Evolutionary conservation across 2,797 vertebrate genomes (phyloP).

Genomic region (Bovichtus diacanthus): DNA sequence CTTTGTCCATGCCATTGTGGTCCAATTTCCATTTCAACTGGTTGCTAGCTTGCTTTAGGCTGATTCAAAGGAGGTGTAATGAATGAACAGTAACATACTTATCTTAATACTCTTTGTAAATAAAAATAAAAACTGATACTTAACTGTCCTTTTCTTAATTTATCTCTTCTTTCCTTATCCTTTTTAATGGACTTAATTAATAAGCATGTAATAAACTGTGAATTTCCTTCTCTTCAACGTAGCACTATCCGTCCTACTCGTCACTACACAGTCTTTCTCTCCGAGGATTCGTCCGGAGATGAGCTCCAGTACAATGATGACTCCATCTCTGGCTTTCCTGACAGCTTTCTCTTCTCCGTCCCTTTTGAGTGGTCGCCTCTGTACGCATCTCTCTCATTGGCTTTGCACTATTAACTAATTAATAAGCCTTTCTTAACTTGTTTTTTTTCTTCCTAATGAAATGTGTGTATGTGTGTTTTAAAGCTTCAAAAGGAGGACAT

Average conservation of each 20-base stretch:
- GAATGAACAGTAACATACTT: neutral
- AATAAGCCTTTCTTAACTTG: slow-evolving; percentile 10
- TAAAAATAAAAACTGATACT: neutral
- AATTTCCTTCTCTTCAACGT: slow-evolving; percentile 79
- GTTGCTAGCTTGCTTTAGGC: neutral
- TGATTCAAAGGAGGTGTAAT: neutral
- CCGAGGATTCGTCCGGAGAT: slow-evolving; percentile 97
- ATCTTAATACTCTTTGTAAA: neutral
- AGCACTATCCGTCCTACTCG: slow-evolving; percentile 93
- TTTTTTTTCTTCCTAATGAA: slow-evolving; percentile 9
- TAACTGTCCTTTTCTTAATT: slow-evolving; percentile 7
- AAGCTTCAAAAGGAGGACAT: neutral
- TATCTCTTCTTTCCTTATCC: slow-evolving; percentile 8
- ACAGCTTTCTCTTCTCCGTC: slow-evolving; percentile 95
- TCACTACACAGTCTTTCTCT: slow-evolving; percentile 98
- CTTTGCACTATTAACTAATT: slow-evolving; percentile 21
- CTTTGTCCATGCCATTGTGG: neutral
- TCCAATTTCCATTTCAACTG: neutral
- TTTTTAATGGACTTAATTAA: slow-evolving; percentile 6
- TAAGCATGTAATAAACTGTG: slow-evolving; percentile 30
- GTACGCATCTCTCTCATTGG: slow-evolving; percentile 68
- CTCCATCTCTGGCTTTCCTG: slow-evolving; percentile 92
- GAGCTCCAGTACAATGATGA: slow-evolving; percentile 92
- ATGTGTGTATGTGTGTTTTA: neutral
- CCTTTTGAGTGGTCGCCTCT: slow-evolving; percentile 96